Evolutionary conservation across 2,888 invertebrate species (phyloP), one percentile per base, ranked within the genome.

Genomic region (Theretra japonica): DNA sequence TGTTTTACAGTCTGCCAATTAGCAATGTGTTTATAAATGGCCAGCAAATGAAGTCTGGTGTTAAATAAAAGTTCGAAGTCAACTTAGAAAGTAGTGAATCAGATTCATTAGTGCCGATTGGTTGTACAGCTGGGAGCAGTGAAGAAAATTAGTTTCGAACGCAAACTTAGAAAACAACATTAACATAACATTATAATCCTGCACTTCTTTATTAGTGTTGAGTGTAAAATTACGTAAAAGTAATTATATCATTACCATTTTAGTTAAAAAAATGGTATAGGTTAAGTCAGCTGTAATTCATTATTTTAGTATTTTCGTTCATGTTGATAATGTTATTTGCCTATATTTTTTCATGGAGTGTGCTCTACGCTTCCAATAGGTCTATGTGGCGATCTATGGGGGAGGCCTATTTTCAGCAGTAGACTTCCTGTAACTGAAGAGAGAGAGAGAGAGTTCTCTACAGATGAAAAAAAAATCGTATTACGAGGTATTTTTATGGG

Each of bases 41-140:
- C 50, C 15, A 3, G 50, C 15, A 53, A 53, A 53, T n/a, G n/a
- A 30, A 56, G 50, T n/a, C 56, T 33, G 33, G 70, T 70, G 70
- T 62, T 8, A 62, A 62, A 62, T 41, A 21, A 62, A 62, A 41
- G 33, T 62, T 62, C 62, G 33, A 21, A 62, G 33, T 62, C 62
- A 15, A 62, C 41, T 62, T 33, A 62, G 62, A 62, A 41, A 21
- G 62, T 62, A 62, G 62, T 41, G 62, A 62, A 62, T 62, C 62
- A 62, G 33, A 62, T 62, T 62, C 41, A 62, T 62, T 62, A 62
- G 62, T 33, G 33, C 15, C 41, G 41, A 62, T 62, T 62, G 41
- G 62, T 62, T 33, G 21, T 62, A 41, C 33, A 41, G 62, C 33
- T 21, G 41, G 41, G 21, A 41, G 62, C 33, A 62, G 41, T 33